phyloP scores from a whole-genome alignment of 2,888 invertebrate genomes.

The Caradrina clavipalpis region DNA sequence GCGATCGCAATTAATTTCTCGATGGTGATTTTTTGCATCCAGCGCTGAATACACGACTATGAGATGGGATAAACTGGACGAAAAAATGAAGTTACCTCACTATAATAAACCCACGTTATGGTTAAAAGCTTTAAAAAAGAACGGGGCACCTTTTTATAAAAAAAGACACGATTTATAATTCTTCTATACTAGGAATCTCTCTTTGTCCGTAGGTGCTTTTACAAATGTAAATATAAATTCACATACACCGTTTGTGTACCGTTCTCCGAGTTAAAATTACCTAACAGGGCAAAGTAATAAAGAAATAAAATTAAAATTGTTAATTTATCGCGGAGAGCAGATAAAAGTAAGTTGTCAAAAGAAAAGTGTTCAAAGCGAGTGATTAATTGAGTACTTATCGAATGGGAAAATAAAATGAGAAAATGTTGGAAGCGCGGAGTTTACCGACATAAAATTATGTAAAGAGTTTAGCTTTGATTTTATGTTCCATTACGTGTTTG shows the following conservation, averaged over 20 bases:
- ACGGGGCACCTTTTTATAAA: no score
- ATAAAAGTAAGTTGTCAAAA: conserved; percentile 16
- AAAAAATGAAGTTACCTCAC: background rate
- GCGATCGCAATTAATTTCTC: conserved; percentile 55
- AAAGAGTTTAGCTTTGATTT: conserved; percentile 42
- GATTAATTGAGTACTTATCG: conserved; percentile 31
- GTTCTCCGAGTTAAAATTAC: background rate
- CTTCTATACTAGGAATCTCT: no score
- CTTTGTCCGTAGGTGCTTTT: no score
- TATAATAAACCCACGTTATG: conserved; percentile 2
- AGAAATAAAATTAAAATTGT: background rate
- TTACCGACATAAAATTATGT: conserved; percentile 36
- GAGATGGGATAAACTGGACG: conserved; percentile 10
- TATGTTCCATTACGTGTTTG: conserved; percentile 26
- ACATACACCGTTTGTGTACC: no score
- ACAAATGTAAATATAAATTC: no score
- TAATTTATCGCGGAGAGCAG: conserved; percentile 4
- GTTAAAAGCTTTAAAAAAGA: background rate
- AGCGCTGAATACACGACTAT: conserved; percentile 9
- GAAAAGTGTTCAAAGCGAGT: conserved; percentile 31
- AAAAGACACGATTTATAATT: no score
- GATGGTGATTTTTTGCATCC: conserved; percentile 45
- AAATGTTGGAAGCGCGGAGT: conserved; percentile 24
- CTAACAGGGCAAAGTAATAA: conserved; percentile 11
- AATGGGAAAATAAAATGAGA: conserved; percentile 38